A percentile compares a stretch with the other conserved stretches of the same genome.
phyloP scores from a whole-genome alignment of 2,113 vertebrate species.

The Rhabdomys dilectus region DNA sequence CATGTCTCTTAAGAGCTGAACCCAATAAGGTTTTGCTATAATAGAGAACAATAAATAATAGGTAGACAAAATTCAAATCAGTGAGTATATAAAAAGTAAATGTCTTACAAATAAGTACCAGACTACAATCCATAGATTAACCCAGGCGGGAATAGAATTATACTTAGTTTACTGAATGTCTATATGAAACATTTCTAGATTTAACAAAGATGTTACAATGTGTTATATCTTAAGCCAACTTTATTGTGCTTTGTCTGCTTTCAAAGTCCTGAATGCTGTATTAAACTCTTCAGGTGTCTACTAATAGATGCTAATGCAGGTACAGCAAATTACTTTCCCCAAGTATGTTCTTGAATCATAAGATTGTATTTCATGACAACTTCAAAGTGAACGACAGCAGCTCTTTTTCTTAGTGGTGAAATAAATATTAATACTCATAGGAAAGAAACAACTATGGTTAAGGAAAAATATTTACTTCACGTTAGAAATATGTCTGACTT shows the following conservation, averaged over 20 bases:
- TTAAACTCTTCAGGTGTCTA: not conserved
- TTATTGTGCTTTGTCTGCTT: not conserved
- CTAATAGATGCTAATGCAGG: slow-evolving; percentile 40
- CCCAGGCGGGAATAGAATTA: not conserved
- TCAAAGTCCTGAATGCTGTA: not conserved
- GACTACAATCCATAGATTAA: not conserved
- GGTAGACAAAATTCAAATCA: not conserved
- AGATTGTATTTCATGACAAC: not conserved
- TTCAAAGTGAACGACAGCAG: slow-evolving; percentile 32
- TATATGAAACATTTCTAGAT: not conserved
- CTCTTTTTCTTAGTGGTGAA: not conserved
- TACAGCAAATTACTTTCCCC: slow-evolving; percentile 2
- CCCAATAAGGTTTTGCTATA: slow-evolving; percentile 96
- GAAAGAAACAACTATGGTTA: not conserved
- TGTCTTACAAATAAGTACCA: not conserved
- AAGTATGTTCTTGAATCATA: slow-evolving; percentile 59
- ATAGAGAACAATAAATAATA: not conserved
- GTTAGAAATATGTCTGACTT: slow-evolving; percentile 54
- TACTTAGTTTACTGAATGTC: not conserved
- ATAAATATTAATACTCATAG: slow-evolving; percentile 15
- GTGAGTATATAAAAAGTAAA: not conserved
- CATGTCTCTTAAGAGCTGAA: slow-evolving; percentile 90
- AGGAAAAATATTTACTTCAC: not conserved
- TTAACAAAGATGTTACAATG: not conserved
- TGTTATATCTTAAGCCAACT: not conserved